Percentiles rank a stretch among this genome's conserved stretches.
These are phyloP conservation scores for Regulus satrapa DNA, from an alignment of 2,113 vertebrate genomes.

Conservation along the genomic window DNA sequence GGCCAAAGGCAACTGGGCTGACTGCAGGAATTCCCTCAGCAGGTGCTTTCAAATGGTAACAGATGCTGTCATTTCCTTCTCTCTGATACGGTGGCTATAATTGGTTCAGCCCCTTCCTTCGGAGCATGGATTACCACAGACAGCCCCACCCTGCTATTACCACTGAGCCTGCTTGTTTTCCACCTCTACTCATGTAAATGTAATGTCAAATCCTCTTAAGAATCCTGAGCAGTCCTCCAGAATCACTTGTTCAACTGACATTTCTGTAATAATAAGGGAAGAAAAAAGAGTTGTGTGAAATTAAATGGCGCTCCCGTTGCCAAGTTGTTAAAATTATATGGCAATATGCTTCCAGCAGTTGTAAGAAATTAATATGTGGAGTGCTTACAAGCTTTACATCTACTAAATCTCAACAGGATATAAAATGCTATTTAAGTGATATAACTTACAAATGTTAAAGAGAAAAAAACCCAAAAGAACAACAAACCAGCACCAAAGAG, in stretches of 20 bases:
- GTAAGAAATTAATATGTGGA: slow-evolving; percentile 67
- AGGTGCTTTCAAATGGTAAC: slow-evolving; percentile 45
- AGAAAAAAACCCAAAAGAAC: too few relatives aligned
- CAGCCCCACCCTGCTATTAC: background rate
- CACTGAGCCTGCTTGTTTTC: background rate
- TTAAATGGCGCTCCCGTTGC: slow-evolving; percentile 42
- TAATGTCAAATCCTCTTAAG: slow-evolving; percentile 56
- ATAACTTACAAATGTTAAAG: slow-evolving; percentile 16
- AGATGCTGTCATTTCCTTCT: slow-evolving; percentile 14
- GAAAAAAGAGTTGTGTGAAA: slow-evolving; percentile 62
- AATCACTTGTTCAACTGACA: slow-evolving; percentile 53
- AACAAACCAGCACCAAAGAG: slow-evolving; percentile 37
- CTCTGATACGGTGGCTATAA: background rate
- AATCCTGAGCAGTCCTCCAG: slow-evolving; percentile 33
- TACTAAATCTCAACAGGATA: slow-evolving; percentile 54
- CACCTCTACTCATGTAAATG: slow-evolving; percentile 44
- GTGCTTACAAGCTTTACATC: slow-evolving; percentile 56
- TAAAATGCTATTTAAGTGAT: slow-evolving; percentile 55
- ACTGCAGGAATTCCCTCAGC: slow-evolving; percentile 29
- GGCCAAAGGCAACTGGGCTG: slow-evolving; percentile 12
- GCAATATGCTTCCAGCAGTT: slow-evolving; percentile 61
- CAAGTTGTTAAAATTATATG: slow-evolving; percentile 64
- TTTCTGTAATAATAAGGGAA: slow-evolving; percentile 57
- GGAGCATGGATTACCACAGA: background rate
- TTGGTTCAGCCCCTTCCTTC: background rate